These are phyloP conservation scores for Tauraco erythrolophus DNA, from an alignment of 2,113 vertebrate species.

Conservation along the genomic window DNA sequence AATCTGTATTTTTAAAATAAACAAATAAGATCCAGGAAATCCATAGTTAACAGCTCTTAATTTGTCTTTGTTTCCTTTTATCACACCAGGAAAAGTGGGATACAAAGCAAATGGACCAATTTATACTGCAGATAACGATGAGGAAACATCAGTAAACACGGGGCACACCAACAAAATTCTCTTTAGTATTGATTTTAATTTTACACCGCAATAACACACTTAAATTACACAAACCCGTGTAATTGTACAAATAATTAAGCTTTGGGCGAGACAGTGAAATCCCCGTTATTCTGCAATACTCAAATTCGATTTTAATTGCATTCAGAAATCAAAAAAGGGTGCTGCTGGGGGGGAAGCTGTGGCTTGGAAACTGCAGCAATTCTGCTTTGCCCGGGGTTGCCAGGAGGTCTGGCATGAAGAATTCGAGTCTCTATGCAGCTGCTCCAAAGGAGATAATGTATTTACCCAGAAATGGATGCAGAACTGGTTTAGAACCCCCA, in stretches of 20 bases:
- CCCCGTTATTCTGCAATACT: background rate
- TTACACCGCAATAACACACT: background rate
- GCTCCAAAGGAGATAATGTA: background rate
- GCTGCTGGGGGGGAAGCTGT: background rate
- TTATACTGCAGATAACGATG: background rate
- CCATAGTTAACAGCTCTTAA: background rate
- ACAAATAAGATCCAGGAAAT: background rate
- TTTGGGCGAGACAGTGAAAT: background rate
- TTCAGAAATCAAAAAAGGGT: background rate
- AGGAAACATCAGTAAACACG: background rate
- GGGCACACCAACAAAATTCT: background rate
- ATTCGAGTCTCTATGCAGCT: background rate
- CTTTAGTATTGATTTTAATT: background rate
- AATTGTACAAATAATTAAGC: background rate
- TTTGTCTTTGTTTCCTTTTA: background rate
- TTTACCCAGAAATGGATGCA: no score
- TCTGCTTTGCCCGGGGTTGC: background rate
- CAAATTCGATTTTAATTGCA: background rate
- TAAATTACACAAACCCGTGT: background rate
- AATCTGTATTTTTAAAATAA: background rate
- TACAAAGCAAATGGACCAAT: background rate
- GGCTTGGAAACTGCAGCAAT: background rate
- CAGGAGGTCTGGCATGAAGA: background rate
- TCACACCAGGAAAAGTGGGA: background rate
- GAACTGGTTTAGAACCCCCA: background rate